Conservation (phyloP, 2,113 vertebrate species). For the Anthoscopus minutus region DNA sequence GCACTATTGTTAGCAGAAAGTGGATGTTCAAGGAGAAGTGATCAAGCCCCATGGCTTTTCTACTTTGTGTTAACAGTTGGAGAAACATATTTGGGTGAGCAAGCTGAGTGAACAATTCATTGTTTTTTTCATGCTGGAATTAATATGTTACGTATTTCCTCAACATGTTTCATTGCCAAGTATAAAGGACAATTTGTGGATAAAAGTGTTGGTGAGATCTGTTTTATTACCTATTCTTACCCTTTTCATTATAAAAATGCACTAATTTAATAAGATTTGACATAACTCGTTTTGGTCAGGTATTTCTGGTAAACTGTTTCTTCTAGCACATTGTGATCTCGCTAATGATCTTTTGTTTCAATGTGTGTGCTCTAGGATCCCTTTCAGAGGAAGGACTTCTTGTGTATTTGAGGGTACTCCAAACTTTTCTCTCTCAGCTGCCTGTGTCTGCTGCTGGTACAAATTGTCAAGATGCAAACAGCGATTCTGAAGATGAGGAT, state of each 20-base stretch:
- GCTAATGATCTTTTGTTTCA: background rate
- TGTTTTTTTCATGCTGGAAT: background rate
- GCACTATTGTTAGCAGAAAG: slow-evolving; percentile 77
- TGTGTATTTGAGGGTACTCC: slow-evolving; percentile 86
- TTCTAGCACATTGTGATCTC: background rate
- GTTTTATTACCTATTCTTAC: background rate
- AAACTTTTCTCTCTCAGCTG: slow-evolving; percentile 84
- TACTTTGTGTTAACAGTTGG: slow-evolving; percentile 91
- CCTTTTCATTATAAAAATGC: background rate
- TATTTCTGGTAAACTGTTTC: background rate
- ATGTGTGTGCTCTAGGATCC: slow-evolving; percentile 66
- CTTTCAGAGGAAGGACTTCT: slow-evolving; percentile 92
- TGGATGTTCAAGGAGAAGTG: slow-evolving; percentile 50
- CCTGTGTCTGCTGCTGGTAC: slow-evolving; percentile 77
- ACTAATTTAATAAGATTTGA: background rate
- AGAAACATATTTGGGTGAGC: slow-evolving; percentile 85
- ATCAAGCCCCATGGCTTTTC: slow-evolving; percentile 87
- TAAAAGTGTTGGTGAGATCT: background rate
- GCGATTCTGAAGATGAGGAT: slow-evolving; percentile 93
- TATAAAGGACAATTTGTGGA: background rate
- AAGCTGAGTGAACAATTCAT: background rate
- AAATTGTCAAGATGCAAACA: slow-evolving; percentile 76
- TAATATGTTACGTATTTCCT: accelerated
- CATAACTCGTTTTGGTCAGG: background rate
- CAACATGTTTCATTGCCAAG: accelerated